Evolutionary conservation across 2,113 vertebrate species (phyloP), one percentile per base, ranked within the genome.

Genomic region (Callaeas wilsoni): DNA sequence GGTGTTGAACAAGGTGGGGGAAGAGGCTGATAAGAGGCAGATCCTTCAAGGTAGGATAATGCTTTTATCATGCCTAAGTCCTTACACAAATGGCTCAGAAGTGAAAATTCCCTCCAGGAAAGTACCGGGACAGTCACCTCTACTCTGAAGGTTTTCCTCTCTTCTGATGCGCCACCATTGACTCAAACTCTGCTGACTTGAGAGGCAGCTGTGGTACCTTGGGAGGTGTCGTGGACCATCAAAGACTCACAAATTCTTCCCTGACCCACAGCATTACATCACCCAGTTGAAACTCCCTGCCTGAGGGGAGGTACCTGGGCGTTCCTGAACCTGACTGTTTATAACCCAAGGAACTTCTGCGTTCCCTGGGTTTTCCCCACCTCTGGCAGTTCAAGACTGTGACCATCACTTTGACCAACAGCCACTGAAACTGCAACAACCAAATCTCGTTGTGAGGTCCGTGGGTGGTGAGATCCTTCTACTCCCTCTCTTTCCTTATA

Each of bases 51-150:
- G 26, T 1, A 9, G 63, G 18, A 17, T 19, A 15, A 8, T 33
- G 27, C 39, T 78, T 62, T 46, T 33, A 13, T 69, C 7, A 0
- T 16, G 18, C 18, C 23, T 27, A 60, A 69, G n/a, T 46, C 47
- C 29, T 53, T 4, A 37, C 46, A 53, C 33, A 29, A 39, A 39
- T 4, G 23, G 47, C 23, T 33, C 64, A n/a, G 47, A 55, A 46
- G 39, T 25, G 55, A 39, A 42, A 46, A 16, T 53, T 53, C 46
- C 33, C 20, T 35, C 26, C 5, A 1, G 53, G 44, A 49, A 49
- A n/a, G 9, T 3, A 26, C 11, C 1, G 1, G 71, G 53, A 68
- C 32, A 32, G 32, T 30, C 62, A 67, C 7, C 0, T 41, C 0
- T 4, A 27, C 14, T 33, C 33, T 39, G 64, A 8, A 46, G 7